Conservation (phyloP, 2,113 vertebrate genomes). For the Actenoides hombroni region DNA sequence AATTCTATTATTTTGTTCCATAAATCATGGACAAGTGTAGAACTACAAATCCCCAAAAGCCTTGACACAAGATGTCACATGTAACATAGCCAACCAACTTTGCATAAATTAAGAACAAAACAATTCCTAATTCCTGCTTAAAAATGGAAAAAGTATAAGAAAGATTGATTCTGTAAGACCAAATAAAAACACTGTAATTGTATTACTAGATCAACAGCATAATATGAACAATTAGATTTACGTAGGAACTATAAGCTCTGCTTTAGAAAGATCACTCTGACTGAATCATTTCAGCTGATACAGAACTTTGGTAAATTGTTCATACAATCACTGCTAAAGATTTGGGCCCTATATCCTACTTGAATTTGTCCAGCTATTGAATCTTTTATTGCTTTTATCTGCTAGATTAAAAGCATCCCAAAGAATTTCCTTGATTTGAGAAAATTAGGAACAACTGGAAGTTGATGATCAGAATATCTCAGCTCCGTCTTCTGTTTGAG, state of each 20-base stretch:
- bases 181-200: neutral
- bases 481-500: neutral
- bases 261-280: neutral
- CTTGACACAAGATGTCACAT: accelerated
- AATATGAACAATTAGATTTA: neutral
- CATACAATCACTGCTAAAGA: neutral
- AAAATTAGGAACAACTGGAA: neutral
- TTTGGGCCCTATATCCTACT: neutral
- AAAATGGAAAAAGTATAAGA: neutral
- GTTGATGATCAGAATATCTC: neutral
- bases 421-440: neutral
- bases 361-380: neutral
- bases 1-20: neutral
- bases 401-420: neutral
- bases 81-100: neutral
- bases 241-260: neutral
- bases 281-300: neutral
- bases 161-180: neutral
- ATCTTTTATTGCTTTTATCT: neutral
- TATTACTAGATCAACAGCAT: neutral
- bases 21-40: neutral
- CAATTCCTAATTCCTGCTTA: neutral
- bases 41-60: neutral
- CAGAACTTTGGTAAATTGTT: neutral
- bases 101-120: neutral